A percentile compares a stretch with the other conserved stretches of the same genome.
Evolutionary conservation across 2,113 vertebrate genomes (phyloP).

Genomic region (Lampris megalopsis): DNA sequence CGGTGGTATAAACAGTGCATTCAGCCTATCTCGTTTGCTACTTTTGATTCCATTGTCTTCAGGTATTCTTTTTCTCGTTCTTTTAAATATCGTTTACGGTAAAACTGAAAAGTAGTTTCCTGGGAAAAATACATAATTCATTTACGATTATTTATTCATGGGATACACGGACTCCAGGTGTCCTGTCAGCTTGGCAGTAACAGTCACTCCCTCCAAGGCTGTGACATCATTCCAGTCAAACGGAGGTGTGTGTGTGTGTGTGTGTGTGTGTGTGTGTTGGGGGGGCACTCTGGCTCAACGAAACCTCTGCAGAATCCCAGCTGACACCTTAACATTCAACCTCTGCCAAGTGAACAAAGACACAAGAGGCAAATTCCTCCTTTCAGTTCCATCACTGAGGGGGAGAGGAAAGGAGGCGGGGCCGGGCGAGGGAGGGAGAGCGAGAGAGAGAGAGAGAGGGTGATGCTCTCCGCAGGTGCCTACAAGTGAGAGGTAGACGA

Average conservation of each 20-base stretch:
- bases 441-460: constrained; percentile 55
- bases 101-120: too few relatives aligned
- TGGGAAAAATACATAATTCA: too few relatives aligned
- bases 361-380: constrained; percentile 53
- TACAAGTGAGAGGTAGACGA: constrained; percentile 74
- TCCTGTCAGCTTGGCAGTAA: constrained; percentile 72
- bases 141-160: too few relatives aligned
- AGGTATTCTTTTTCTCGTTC: too few relatives aligned
- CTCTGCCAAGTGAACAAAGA: constrained; percentile 63
- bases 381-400: constrained; percentile 60
- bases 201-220: constrained; percentile 46
- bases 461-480: constrained; percentile 82
- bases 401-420: constrained; percentile 60
- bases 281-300: constrained; percentile 56
- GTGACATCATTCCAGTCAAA: constrained; percentile 73
- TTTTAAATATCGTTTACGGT: too few relatives aligned
- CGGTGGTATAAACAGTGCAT: too few relatives aligned
- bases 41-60: too few relatives aligned
- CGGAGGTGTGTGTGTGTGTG: neutral
- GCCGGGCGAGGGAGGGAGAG: constrained; percentile 64
- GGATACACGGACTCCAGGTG: neutral
- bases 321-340: constrained; percentile 67
- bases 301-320: constrained; percentile 72
- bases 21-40: too few relatives aligned
- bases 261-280: neutral